phyloP scores from a whole-genome alignment of 2,888 invertebrate species.

The Eilema sororculum region DNA sequence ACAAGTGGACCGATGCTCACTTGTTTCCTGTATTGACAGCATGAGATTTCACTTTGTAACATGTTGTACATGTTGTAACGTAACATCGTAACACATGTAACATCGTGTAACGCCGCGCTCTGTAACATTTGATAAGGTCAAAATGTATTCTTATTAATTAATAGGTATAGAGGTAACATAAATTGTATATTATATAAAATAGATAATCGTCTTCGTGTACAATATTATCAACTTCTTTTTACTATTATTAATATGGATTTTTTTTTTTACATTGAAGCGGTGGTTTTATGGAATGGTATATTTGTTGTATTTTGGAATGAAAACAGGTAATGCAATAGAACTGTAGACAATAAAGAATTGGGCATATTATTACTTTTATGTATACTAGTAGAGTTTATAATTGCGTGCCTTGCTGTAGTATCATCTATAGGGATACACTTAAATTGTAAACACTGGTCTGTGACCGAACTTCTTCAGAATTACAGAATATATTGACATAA shows the following conservation, averaged over 20 bases:
- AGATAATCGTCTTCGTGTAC: background rate
- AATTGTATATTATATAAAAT: background rate
- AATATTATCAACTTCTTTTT: background rate
- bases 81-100: too few relatives aligned
- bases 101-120: background rate
- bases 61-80: too few relatives aligned
- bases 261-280: constrained; percentile 15
- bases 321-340: background rate
- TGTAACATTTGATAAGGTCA: background rate
- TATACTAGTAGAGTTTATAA: too few relatives aligned
- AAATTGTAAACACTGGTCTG: too few relatives aligned
- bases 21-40: background rate
- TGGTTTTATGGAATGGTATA: constrained; percentile 42
- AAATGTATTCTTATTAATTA: background rate
- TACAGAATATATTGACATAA: background rate
- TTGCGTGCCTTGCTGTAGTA: too few relatives aligned
- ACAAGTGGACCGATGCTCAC: background rate
- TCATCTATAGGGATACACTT: too few relatives aligned
- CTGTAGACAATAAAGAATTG: background rate
- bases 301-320: constrained; percentile 31
- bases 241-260: background rate
- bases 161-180: background rate
- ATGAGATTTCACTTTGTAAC: background rate
- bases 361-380: background rate
- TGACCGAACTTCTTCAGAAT: too few relatives aligned